Percentiles rank a stretch among this genome's conserved stretches.
These are phyloP conservation scores for Thamnophis sirtalis DNA, from an alignment of 2,113 vertebrate genomes.

Conservation along the genomic window DNA sequence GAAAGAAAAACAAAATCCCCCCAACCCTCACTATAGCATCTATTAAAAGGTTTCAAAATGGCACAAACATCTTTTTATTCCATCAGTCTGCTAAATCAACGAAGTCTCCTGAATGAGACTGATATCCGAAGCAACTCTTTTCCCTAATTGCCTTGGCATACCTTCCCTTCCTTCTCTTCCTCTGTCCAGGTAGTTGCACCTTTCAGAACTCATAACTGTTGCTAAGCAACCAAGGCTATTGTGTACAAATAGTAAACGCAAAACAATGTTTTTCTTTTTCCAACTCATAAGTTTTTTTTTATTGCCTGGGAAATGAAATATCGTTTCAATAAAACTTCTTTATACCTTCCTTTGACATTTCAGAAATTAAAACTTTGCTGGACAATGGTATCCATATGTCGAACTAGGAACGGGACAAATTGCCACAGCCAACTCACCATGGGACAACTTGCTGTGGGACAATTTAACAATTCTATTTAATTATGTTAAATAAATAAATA, in stretches of 20 bases:
- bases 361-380: not conserved
- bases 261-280: not conserved
- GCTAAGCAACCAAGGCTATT: not conserved
- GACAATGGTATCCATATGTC: not conserved
- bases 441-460: too few relatives aligned
- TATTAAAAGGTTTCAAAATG: not conserved
- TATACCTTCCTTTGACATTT: not conserved
- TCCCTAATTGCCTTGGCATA: not conserved
- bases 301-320: not conserved
- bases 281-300: not conserved
- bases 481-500: too few relatives aligned
- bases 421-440: too few relatives aligned
- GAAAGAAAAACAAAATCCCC: not conserved
- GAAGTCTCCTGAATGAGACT: not conserved
- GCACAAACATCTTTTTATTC: not conserved
- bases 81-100: not conserved
- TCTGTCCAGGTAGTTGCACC: not conserved
- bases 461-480: too few relatives aligned
- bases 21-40: not conserved
- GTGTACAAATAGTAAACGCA: not conserved
- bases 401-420: too few relatives aligned
- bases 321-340: not conserved
- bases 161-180: not conserved
- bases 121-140: not conserved
- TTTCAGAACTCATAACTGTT: not conserved